These are phyloP conservation scores for Clivina fossor DNA, from an alignment of 2,888 invertebrate genomes.

Conservation along the genomic window DNA sequence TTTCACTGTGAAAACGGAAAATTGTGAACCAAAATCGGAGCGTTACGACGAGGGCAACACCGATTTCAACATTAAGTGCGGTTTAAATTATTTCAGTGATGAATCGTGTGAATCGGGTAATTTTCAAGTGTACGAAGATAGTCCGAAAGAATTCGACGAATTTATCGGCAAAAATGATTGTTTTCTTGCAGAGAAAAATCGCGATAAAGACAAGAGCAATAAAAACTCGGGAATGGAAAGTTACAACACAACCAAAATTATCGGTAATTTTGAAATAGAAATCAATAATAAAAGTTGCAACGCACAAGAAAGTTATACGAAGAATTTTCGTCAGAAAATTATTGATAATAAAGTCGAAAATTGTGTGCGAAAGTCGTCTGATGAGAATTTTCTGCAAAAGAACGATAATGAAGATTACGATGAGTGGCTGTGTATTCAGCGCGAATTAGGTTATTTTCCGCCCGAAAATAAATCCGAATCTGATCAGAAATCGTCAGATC, in stretches of 20 bases:
- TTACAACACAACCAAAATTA: slow-evolving; percentile 28
- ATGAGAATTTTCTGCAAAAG: slow-evolving; percentile 9
- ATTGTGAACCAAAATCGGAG: slow-evolving; percentile 1
- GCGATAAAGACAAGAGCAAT: slow-evolving; percentile 1
- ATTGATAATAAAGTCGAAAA: slow-evolving; percentile 19
- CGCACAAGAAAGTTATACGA: slow-evolving; percentile 24
- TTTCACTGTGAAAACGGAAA: slow-evolving; percentile 11
- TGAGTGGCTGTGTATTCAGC: slow-evolving; percentile 69
- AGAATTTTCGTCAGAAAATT: slow-evolving; percentile 21
- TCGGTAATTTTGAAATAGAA: slow-evolving; percentile 30
- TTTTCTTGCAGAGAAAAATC: not conserved
- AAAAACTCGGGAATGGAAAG: not conserved
- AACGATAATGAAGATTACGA: slow-evolving; percentile 56
- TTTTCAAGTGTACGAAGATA: slow-evolving; percentile 13
- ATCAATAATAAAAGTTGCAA: slow-evolving; percentile 28
- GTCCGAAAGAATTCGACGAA: slow-evolving; percentile 20
- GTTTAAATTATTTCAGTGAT: slow-evolving; percentile 26
- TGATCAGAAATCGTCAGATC: not conserved
- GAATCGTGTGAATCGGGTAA: slow-evolving; percentile 13
- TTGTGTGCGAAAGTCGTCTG: not conserved
- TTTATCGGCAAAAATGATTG: not conserved
- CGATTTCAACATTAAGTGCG: slow-evolving; percentile 29
- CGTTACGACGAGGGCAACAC: slow-evolving; percentile 6
- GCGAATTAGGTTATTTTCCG: slow-evolving; percentile 61
- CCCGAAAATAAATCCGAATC: slow-evolving; percentile 17